A percentile compares a stretch with the other conserved stretches of the same genome.
Evolutionary conservation across 2,113 vertebrate genomes (phyloP).

Genomic region (Prunella fulvescens): DNA sequence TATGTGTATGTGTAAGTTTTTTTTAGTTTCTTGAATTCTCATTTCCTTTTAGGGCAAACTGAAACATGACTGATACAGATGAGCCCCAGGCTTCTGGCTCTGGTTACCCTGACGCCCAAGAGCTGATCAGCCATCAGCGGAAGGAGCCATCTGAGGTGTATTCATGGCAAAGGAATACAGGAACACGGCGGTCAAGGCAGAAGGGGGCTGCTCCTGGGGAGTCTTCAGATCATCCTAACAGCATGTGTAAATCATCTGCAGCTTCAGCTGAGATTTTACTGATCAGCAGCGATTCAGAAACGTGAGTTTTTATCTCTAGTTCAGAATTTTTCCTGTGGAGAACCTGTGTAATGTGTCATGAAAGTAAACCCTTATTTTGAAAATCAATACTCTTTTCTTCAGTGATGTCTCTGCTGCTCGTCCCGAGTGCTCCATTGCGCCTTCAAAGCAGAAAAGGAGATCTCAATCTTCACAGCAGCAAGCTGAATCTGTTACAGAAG

Average conservation of each 20-base stretch:
- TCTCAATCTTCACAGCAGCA: not conserved
- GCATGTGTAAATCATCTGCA: not conserved
- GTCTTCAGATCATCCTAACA: not conserved
- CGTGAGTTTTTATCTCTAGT: not conserved
- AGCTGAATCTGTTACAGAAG: not conserved
- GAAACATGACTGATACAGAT: constrained; percentile 10
- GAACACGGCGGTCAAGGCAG: fast-evolving
- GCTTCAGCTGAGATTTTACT: not conserved
- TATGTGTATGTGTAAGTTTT: not conserved
- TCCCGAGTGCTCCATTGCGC: not conserved
- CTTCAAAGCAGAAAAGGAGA: not conserved
- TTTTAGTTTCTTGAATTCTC: not conserved
- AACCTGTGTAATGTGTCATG: not conserved
- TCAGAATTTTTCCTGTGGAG: not conserved
- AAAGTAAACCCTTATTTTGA: not conserved
- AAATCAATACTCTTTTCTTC: not conserved
- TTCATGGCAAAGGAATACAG: not conserved
- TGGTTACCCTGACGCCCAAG: not conserved
- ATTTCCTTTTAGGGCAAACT: not conserved
- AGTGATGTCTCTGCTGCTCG: constrained; percentile 3
- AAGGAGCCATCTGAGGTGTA: not conserved
- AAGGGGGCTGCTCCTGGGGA: not conserved
- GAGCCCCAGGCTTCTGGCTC: not conserved
- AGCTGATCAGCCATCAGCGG: not conserved
- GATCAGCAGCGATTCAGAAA: constrained; percentile 22